Conservation (phyloP, 2,888 invertebrate genomes). For the Nipponacmea schrenckii region DNA sequence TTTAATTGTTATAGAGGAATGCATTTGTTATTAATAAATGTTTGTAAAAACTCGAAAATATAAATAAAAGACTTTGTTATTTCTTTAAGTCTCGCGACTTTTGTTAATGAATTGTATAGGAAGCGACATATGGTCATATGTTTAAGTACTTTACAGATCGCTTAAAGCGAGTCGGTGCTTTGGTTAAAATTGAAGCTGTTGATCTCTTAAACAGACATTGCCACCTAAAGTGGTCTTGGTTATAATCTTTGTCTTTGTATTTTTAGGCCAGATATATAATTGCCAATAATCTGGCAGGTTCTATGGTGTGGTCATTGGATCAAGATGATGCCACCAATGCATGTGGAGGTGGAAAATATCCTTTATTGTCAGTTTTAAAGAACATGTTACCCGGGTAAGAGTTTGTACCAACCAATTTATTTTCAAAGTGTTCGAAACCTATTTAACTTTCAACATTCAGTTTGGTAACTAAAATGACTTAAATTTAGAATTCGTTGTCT, state of each 20-base stretch:
- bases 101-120: too few relatives aligned
- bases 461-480: neutral
- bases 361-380: constrained; percentile 23
- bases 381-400: constrained; percentile 22
- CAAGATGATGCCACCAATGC: constrained; percentile 37
- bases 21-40: too few relatives aligned
- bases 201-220: too few relatives aligned
- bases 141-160: too few relatives aligned
- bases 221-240: too few relatives aligned
- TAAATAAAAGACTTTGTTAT: too few relatives aligned
- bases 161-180: too few relatives aligned
- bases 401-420: neutral
- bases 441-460: neutral
- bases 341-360: constrained; percentile 28
- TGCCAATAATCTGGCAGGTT: constrained; percentile 62
- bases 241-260: neutral
- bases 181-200: too few relatives aligned
- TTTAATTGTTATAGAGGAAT: too few relatives aligned
- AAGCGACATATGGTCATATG: too few relatives aligned
- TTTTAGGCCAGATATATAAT: constrained; percentile 25
- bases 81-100: too few relatives aligned
- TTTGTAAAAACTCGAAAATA: too few relatives aligned
- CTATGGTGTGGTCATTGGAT: constrained; percentile 83
- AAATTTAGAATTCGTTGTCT: neutral
- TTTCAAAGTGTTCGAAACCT: neutral